Conservation (phyloP, 2,113 vertebrate genomes). For the Elanoides forficatus region DNA sequence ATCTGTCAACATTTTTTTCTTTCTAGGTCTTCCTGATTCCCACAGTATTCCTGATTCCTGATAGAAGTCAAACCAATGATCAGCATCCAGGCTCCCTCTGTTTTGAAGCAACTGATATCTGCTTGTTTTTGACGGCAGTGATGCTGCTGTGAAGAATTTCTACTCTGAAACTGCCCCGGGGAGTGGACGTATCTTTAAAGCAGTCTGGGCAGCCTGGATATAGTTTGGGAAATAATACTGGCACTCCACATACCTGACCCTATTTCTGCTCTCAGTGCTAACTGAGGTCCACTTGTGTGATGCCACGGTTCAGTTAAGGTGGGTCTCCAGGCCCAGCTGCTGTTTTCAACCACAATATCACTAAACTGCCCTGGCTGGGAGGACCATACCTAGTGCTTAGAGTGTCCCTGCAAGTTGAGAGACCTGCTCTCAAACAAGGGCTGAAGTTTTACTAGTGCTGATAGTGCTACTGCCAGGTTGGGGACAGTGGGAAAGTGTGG, state of each 20-base stretch:
- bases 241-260: not conserved
- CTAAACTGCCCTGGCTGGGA: not conserved
- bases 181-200: not conserved
- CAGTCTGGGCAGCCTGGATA: not conserved
- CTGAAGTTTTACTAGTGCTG: not conserved
- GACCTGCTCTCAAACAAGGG: not conserved
- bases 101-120: not conserved
- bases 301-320: not conserved
- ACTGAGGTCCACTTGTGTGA: not conserved
- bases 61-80: accelerated
- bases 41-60: not conserved
- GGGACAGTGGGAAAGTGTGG: not conserved
- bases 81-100: not conserved
- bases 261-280: not conserved
- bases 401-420: not conserved
- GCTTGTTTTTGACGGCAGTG: not conserved
- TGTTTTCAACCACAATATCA: not conserved
- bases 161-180: not conserved
- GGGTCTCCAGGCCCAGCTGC: not conserved
- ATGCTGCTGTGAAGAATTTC: not conserved
- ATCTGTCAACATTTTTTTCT: not conserved
- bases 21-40: not conserved
- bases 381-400: not conserved
- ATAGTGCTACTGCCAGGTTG: not conserved
- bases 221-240: not conserved